These are phyloP conservation scores for Sterrhoptilus dennistouni DNA, from an alignment of 2,113 vertebrate genomes.

Conservation along the genomic window DNA sequence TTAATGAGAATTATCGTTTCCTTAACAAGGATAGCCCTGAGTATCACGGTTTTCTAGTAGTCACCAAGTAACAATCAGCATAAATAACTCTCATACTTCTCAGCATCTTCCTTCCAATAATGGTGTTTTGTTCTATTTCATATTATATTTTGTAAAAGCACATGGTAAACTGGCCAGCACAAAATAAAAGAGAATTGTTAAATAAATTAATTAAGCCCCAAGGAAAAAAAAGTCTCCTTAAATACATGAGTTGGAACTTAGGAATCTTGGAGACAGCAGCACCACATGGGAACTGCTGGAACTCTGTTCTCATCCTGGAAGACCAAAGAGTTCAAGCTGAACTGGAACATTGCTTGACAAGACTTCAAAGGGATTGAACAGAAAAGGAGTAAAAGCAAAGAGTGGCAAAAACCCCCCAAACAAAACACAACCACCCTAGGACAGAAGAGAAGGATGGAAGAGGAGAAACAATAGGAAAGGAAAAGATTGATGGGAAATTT, in stretches of 20 bases:
- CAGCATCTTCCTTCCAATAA: background rate
- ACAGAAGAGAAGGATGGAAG: background rate
- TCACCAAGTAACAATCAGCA: background rate
- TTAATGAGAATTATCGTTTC: background rate
- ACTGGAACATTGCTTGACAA: background rate
- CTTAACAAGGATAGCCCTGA: background rate
- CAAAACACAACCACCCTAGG: background rate
- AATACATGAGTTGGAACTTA: background rate
- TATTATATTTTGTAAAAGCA: background rate
- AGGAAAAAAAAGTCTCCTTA: background rate
- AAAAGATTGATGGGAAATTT: background rate
- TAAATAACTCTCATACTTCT: background rate
- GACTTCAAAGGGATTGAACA: background rate
- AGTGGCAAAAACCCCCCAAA: background rate
- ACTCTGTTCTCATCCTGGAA: background rate
- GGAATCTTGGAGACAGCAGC: background rate
- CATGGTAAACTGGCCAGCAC: background rate
- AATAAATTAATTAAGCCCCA: background rate
- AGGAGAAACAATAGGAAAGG: background rate
- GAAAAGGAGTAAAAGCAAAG: background rate
- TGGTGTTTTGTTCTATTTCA: background rate
- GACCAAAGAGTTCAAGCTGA: background rate
- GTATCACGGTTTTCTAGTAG: background rate
- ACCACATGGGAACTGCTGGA: background rate
- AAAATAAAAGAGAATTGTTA: background rate